Evolutionary conservation across 2,797 vertebrate genomes (phyloP).

Genomic region (Muscicapa striata): DNA sequence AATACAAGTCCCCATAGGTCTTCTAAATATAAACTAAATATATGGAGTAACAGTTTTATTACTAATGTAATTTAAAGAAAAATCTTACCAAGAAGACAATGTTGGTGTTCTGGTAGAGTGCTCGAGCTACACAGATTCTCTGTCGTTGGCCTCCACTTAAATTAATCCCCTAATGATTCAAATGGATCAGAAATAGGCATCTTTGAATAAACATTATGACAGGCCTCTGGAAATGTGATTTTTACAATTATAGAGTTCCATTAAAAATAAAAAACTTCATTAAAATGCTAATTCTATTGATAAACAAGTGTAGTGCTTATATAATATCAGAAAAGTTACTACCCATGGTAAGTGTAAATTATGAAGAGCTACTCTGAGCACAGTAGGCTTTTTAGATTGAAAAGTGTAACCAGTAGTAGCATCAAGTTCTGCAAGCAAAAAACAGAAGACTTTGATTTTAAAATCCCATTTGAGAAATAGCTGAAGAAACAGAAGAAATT

Average conservation of each 20-base stretch:
- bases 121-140: constrained; percentile 95
- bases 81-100: constrained; percentile 94
- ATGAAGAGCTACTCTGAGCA: not conserved
- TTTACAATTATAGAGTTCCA: not conserved
- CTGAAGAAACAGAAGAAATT: not conserved
- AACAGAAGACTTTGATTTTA: not conserved
- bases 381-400: not conserved
- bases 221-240: not conserved
- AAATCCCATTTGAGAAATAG: not conserved
- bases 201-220: constrained; percentile 16
- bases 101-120: constrained; percentile 98
- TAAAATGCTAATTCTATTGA: not conserved
- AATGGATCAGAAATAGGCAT: constrained; percentile 44
- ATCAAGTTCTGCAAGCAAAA: not conserved
- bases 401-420: not conserved
- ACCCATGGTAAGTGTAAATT: not conserved
- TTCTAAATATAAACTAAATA: not conserved
- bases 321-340: not conserved
- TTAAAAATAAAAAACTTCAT: not conserved
- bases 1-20: not conserved
- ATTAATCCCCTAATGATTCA: constrained; percentile 90
- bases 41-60: not conserved
- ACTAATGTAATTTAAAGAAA: not conserved
- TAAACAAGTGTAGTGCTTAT: not conserved
- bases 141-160: constrained; percentile 97